Evolutionary conservation across 2,113 vertebrate species (phyloP).

Genomic region (Sterna hirundo): DNA sequence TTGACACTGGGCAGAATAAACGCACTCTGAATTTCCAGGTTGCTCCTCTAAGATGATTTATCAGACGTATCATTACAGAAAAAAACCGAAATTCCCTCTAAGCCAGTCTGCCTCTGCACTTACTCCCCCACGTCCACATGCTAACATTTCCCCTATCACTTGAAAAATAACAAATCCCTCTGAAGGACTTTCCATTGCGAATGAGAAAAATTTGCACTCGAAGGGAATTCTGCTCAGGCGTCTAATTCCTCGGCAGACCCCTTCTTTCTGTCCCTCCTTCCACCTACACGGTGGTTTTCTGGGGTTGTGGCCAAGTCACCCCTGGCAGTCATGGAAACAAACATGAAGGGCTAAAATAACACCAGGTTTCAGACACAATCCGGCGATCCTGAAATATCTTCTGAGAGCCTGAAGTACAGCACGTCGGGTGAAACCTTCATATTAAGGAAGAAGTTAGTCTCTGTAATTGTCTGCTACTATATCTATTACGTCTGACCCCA

Average conservation of each 20-base stretch:
- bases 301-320: neutral
- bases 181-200: neutral
- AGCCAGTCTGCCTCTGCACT: neutral
- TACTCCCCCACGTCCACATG: neutral
- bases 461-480: conserved; percentile 5
- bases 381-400: conserved; percentile 14
- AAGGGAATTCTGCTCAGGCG: neutral
- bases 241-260: neutral
- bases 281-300: neutral
- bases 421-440: neutral
- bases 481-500: neutral
- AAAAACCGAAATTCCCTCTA: neutral
- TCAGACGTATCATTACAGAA: neutral
- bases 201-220: neutral
- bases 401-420: neutral
- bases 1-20: neutral
- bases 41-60: neutral
- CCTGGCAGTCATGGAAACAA: neutral
- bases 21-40: neutral
- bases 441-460: neutral
- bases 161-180: neutral
- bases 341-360: conserved; percentile 14
- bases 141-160: neutral
- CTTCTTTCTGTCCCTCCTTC: neutral
- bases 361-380: neutral